Evolutionary conservation across 2,888 invertebrate species (phyloP), one percentile per base, ranked within the genome.

Genomic region (Caenorhabditis angaria): DNA sequence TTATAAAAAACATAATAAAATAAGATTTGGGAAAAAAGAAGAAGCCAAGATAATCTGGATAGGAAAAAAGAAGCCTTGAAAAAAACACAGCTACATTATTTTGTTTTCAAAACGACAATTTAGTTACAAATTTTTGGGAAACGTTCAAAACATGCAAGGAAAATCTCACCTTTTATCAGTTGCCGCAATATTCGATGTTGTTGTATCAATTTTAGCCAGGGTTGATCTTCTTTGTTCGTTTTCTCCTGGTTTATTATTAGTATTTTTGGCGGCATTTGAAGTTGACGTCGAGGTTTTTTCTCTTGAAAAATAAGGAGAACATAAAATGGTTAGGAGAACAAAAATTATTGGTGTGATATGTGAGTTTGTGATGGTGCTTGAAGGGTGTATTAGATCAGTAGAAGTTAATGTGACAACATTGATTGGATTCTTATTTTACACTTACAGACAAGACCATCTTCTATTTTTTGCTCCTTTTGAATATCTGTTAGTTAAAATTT

Each of bases 391-490:
- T 32, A 32, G 32, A 32, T 32, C 32, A 41, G 41, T 18, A 14
- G 10, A 14, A 41, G 41, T 12, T 18, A 18, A 41, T 32, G 32
- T 32, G 14, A 41, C 41, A 41, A 41, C 41, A 41, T 41, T 3
- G 18, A 41, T 12, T 41, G 41, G n/a, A n/a, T n/a, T 41, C 41
- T 41, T 18, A 24, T 12, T 25, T 14, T 10, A 63, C 62, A 69
- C 68, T 69, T 60, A 72, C 72, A 74, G 57, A 54, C 73, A 74
- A 56, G 73, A 69, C 73, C 73, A 74, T 47, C 68, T 65, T 65
- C 73, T 67, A 50, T 50, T 72, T 61, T 53, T 65, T 25, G n/a
- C 72, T 64, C 41, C 61, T 68, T 58, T 72, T 55, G 41, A 18
- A 41, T 10, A 41, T 48, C 71, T 71, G 60, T 61, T 66, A 12